Percentiles rank a stretch among this genome's conserved stretches.
Evolutionary conservation across 2,888 invertebrate genomes (phyloP).

Genomic region (Pollenia griseotomentosa): DNA sequence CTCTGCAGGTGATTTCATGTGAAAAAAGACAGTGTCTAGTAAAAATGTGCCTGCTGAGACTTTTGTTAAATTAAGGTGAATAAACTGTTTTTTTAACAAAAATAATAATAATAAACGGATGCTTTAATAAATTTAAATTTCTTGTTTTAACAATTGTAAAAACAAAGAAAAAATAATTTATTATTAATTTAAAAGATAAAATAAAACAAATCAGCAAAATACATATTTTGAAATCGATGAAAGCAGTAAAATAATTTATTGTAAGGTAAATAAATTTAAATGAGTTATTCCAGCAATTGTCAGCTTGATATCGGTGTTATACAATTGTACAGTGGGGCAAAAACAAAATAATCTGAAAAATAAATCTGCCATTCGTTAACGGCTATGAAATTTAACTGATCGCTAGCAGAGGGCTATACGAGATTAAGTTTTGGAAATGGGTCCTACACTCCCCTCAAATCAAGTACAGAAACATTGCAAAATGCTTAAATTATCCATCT

Average conservation of each 20-base stretch:
- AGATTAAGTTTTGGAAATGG: no score
- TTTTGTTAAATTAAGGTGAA: constrained; percentile 57
- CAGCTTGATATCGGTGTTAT: not conserved
- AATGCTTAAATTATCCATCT: no score
- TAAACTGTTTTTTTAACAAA: constrained; percentile 35
- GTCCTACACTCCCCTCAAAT: no score
- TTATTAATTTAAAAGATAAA: constrained; percentile 22
- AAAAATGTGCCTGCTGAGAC: constrained; percentile 58
- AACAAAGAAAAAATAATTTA: constrained; percentile 34
- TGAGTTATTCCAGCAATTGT: constrained; percentile 6
- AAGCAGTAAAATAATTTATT: constrained; percentile 27
- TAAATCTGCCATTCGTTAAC: no score
- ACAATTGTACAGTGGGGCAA: no score
- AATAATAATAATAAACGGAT: constrained; percentile 42
- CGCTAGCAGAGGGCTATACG: no score
- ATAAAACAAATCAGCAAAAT: constrained; percentile 28
- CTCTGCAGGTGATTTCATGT: constrained; percentile 72
- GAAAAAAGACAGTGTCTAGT: constrained; percentile 58
- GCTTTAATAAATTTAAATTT: constrained; percentile 55
- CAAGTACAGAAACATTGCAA: no score
- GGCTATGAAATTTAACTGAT: not conserved
- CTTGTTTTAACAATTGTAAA: constrained; percentile 22
- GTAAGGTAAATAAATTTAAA: constrained; percentile 22
- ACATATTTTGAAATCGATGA: constrained; percentile 28
- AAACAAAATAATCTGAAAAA: no score